Conservation (phyloP, 2,888 invertebrate species). For the Quadriops clusia region DNA sequence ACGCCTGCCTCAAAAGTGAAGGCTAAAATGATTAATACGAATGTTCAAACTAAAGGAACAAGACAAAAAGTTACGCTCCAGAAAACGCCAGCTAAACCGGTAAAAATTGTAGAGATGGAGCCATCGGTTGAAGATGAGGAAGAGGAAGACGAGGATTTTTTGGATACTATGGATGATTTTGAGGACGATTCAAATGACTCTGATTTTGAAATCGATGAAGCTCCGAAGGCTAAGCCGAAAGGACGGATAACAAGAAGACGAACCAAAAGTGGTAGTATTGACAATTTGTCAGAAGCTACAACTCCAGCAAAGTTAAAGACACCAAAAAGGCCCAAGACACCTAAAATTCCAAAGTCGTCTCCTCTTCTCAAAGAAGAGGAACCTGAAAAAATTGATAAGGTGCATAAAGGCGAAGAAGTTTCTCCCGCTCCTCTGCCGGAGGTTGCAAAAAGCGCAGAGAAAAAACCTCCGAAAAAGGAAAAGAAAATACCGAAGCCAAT, state of each 20-base stretch:
- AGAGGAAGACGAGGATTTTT: conserved; percentile 46
- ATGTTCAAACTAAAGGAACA: conserved; percentile 12
- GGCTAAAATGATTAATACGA: conserved; percentile 18
- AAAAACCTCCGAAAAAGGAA: conserved; percentile 30
- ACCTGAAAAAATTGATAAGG: conserved; percentile 22
- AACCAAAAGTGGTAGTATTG: conserved; percentile 13
- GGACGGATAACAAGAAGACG: conserved; percentile 21
- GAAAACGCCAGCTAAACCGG: conserved; percentile 11
- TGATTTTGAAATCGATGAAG: conserved; percentile 34
- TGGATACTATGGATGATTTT: conserved; percentile 33
- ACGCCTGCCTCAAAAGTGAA: conserved; percentile 14
- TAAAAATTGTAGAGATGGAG: conserved; percentile 16
- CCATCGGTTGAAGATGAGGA: conserved; percentile 25
- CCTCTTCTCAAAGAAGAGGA: conserved; percentile 27
- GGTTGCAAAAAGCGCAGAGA: conserved; percentile 27
- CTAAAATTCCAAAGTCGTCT: too few species aligned
- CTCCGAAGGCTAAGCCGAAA: conserved; percentile 19
- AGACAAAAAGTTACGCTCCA: conserved; percentile 9
- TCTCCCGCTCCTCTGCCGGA: conserved; percentile 11
- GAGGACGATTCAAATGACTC: conserved; percentile 41
- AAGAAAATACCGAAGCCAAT: conserved; percentile 41
- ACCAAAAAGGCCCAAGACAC: conserved; percentile 19
- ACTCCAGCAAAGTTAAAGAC: conserved; percentile 12
- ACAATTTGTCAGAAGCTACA: conserved; percentile 7
- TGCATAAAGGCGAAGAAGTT: conserved; percentile 8